Evolutionary conservation across 2,113 vertebrate genomes (phyloP).

Genomic region (Pungitius pungitius): DNA sequence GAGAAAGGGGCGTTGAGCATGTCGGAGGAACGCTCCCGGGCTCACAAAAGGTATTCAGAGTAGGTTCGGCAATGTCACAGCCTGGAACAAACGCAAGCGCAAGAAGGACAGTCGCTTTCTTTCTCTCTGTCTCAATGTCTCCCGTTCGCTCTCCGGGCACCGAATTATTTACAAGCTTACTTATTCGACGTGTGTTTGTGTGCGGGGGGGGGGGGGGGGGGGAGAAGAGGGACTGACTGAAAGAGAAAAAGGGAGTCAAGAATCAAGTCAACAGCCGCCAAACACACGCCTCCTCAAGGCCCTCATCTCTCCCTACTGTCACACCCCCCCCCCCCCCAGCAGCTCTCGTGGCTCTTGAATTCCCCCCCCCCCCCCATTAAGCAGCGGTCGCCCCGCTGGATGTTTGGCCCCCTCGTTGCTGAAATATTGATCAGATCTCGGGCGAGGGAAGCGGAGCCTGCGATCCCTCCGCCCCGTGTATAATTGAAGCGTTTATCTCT

Average conservation of each 20-base stretch:
- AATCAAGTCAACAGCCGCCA: slow-evolving; percentile 37
- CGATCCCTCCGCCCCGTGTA: slow-evolving; percentile 58
- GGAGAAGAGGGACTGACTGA: slow-evolving; percentile 8
- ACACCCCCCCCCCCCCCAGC: slow-evolving; percentile 53
- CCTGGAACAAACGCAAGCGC: slow-evolving; percentile 42
- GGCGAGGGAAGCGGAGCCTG: slow-evolving; percentile 49
- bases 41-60: slow-evolving; percentile 27
- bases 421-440: slow-evolving; percentile 77
- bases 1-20: slow-evolving; percentile 41
- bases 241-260: slow-evolving; percentile 40
- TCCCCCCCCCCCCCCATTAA: slow-evolving; percentile 69
- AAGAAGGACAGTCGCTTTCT: slow-evolving; percentile 35
- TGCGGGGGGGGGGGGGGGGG: background rate
- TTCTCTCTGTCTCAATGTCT: slow-evolving; percentile 22
- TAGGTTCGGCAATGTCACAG: slow-evolving; percentile 49
- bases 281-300: slow-evolving; percentile 38
- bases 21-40: slow-evolving; percentile 32
- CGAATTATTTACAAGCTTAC: slow-evolving; percentile 34
- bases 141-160: background rate
- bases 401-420: slow-evolving; percentile 72
- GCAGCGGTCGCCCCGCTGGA: slow-evolving; percentile 71
- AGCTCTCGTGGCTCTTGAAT: slow-evolving; percentile 49
- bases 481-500: slow-evolving; percentile 76
- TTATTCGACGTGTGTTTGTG: background rate
- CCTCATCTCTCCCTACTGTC: slow-evolving; percentile 55